Evolutionary conservation across 2,888 invertebrate species (phyloP).

Genomic region (Myathropa florea): DNA sequence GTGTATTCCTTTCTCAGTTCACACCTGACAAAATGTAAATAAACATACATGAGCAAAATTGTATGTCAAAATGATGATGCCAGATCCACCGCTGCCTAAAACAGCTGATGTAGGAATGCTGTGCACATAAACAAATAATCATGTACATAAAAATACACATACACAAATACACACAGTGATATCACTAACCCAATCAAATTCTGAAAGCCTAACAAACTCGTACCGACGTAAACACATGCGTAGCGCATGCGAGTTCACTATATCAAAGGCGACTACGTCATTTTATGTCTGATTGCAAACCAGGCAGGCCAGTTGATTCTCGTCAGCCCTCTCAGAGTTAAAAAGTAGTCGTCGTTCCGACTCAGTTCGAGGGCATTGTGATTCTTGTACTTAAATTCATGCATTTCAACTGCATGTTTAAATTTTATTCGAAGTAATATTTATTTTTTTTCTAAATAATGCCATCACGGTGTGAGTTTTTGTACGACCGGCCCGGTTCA

Average conservation of each 20-base stretch:
- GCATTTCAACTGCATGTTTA: not conserved
- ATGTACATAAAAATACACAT: too few relatives aligned
- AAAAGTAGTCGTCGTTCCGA: not conserved
- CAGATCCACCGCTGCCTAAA: too few relatives aligned
- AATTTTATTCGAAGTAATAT: not conserved
- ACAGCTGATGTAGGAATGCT: too few relatives aligned
- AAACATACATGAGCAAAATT: too few relatives aligned
- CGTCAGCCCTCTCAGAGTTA: not conserved
- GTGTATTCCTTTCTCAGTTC: too few relatives aligned
- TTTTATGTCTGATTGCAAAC: not conserved
- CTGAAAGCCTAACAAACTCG: too few relatives aligned
- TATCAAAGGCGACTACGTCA: not conserved
- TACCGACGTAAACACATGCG: not conserved
- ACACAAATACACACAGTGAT: too few relatives aligned
- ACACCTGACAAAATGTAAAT: too few relatives aligned
- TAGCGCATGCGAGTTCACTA: not conserved
- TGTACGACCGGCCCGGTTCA: conserved; percentile 49
- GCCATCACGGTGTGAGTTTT: conserved; percentile 55
- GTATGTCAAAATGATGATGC: too few relatives aligned
- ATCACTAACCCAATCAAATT: too few relatives aligned
- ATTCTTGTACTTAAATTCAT: not conserved
- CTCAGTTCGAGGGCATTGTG: not conserved
- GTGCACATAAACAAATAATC: too few relatives aligned
- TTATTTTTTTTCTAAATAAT: not conserved
- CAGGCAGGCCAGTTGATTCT: not conserved